Conservation (phyloP, 1,140 invertebrate genomes). For the Melitaea cinxia region DNA sequence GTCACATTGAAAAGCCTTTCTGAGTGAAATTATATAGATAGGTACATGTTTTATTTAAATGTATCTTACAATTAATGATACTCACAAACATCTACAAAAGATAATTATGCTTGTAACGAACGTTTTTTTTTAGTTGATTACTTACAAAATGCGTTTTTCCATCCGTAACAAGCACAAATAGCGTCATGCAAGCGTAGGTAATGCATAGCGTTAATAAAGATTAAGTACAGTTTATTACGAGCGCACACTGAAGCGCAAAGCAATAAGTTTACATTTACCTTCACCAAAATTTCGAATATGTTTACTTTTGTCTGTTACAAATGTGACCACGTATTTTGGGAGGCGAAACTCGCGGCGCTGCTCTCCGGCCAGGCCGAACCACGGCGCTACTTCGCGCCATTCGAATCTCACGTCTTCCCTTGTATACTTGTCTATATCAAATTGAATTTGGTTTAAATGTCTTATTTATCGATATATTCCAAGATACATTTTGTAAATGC, state of each 20-base stretch:
- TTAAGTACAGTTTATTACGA: conserved; percentile 49
- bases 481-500: too few relatives aligned
- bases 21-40: too few relatives aligned
- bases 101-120: neutral
- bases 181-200: conserved; percentile 64
- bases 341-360: conserved; percentile 82
- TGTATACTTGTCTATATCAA: conserved; percentile 83
- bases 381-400: conserved; percentile 81
- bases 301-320: conserved; percentile 81
- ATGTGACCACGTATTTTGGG: conserved; percentile 84
- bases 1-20: too few relatives aligned
- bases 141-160: too few relatives aligned
- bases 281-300: conserved; percentile 84
- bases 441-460: too few relatives aligned
- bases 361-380: conserved; percentile 75
- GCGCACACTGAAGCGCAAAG: conserved; percentile 77
- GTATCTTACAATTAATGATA: too few relatives aligned
- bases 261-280: conserved; percentile 82
- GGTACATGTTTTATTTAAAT: too few relatives aligned
- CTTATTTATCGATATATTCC: too few relatives aligned
- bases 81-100: too few relatives aligned
- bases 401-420: conserved; percentile 82
- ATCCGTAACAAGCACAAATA: conserved; percentile 54
- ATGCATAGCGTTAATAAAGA: conserved; percentile 53
- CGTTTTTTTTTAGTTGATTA: neutral